Percentiles rank a stretch among this genome's conserved stretches.
Conservation (phyloP, 2,888 invertebrate species). For the Brachyopa scutellaris region DNA sequence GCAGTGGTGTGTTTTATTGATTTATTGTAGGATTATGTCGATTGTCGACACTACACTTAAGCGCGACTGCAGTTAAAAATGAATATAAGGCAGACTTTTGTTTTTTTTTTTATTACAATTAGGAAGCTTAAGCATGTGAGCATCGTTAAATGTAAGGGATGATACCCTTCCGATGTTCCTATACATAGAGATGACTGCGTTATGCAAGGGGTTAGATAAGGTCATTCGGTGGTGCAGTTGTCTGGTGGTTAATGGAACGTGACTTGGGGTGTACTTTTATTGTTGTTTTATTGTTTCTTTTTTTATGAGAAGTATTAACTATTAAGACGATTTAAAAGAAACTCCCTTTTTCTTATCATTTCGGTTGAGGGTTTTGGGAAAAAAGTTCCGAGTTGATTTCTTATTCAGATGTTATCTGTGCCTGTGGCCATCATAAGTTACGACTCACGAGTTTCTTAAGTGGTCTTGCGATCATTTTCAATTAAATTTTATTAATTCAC, state of each 20-base stretch:
- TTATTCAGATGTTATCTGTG: too few species aligned
- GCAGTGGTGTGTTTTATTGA: conserved; percentile 51
- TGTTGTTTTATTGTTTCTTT: background rate
- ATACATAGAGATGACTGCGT: conserved; percentile 6
- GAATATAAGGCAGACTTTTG: background rate
- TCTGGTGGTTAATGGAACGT: conserved; percentile 39
- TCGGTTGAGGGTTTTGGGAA: too few species aligned
- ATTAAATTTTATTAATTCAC: too few species aligned
- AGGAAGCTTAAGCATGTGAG: conserved; percentile 34
- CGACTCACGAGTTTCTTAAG: too few species aligned
- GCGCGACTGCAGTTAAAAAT: background rate
- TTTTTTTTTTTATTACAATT: background rate
- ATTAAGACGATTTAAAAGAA: background rate
- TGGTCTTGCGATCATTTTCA: too few species aligned
- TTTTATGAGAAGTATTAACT: too few species aligned
- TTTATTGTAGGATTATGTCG: conserved; percentile 70
- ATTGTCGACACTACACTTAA: conserved; percentile 32
- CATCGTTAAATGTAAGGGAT: conserved; percentile 33
- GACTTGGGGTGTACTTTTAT: conserved; percentile 13
- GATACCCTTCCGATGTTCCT: background rate
- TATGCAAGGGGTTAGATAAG: conserved; percentile 59
- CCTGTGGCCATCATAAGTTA: too few species aligned
- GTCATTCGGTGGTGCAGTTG: conserved; percentile 26
- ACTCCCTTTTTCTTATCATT: too few species aligned
- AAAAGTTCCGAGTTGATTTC: too few species aligned